A percentile compares a stretch with the other conserved stretches of the same genome.
phyloP scores from a whole-genome alignment of 1,140 invertebrate genomes.

The Aphaenogaster rudis region DNA sequence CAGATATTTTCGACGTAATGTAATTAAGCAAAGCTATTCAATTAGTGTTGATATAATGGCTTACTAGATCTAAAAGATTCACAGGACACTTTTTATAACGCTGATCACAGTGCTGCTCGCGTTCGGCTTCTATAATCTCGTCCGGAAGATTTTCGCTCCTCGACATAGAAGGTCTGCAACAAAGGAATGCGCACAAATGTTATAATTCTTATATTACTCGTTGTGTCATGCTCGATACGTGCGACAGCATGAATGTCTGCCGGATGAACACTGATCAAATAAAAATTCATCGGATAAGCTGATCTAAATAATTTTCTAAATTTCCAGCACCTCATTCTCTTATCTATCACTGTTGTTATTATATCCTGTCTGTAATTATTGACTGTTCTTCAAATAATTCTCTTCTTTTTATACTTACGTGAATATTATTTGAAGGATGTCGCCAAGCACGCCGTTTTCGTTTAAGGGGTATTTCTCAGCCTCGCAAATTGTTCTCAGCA shows the following conservation, averaged over 20 bases:
- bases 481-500: slow-evolving; percentile 85
- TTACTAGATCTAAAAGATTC: slow-evolving; percentile 84
- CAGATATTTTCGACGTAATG: neutral
- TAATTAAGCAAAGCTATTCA: neutral
- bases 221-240: neutral
- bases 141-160: slow-evolving; percentile 79
- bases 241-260: neutral
- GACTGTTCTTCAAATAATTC: neutral
- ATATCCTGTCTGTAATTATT: neutral
- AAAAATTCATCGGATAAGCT: neutral
- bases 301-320: neutral
- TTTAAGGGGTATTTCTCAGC: slow-evolving; percentile 80
- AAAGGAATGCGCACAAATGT: slow-evolving; percentile 4
- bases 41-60: slow-evolving; percentile 25
- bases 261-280: neutral
- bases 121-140: slow-evolving; percentile 84
- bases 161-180: slow-evolving; percentile 85
- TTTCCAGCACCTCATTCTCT: neutral
- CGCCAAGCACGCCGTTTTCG: slow-evolving; percentile 84
- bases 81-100: slow-evolving; percentile 82
- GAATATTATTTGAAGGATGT: slow-evolving; percentile 85
- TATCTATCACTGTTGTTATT: neutral
- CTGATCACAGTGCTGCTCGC: slow-evolving; percentile 80
- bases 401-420: slow-evolving; percentile 80
- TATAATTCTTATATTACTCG: neutral